Evolutionary conservation across 2,888 invertebrate genomes (phyloP).

Genomic region (Synanthedon vespiformis): DNA sequence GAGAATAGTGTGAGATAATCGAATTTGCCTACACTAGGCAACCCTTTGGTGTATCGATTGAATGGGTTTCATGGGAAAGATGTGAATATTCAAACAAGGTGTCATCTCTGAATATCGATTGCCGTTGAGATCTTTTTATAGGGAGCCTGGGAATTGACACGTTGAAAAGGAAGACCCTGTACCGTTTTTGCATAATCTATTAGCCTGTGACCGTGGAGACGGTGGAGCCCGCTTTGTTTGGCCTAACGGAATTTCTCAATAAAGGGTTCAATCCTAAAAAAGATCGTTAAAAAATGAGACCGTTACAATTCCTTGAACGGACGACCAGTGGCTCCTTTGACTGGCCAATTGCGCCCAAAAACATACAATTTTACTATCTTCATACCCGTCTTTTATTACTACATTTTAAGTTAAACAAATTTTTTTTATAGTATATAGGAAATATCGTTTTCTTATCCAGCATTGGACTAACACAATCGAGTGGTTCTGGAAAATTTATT

Average conservation of each 20-base stretch:
- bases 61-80: slow-evolving; percentile 57
- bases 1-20: slow-evolving; percentile 66
- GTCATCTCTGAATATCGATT: slow-evolving; percentile 71
- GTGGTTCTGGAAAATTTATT: no score
- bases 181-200: slow-evolving; percentile 68
- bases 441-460: no score
- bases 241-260: slow-evolving; percentile 46
- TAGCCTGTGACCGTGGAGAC: slow-evolving; percentile 26
- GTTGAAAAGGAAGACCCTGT: slow-evolving; percentile 60
- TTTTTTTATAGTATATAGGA: no score
- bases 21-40: slow-evolving; percentile 66
- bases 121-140: slow-evolving; percentile 51
- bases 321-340: slow-evolving; percentile 28
- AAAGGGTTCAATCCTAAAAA: slow-evolving; percentile 49
- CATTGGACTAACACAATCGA: no score
- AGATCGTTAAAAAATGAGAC: slow-evolving; percentile 50
- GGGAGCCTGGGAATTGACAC: slow-evolving; percentile 63
- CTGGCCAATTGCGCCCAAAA: no score
- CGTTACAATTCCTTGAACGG: slow-evolving; percentile 44
- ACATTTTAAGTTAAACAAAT: no score
- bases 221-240: slow-evolving; percentile 29
- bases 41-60: slow-evolving; percentile 49
- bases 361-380: no score
- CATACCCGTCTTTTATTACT: no score
- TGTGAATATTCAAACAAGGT: slow-evolving; percentile 70